Base-by-base conservation (phyloP, 2,797 vertebrate genomes). In the Spinus pinus region DNA sequence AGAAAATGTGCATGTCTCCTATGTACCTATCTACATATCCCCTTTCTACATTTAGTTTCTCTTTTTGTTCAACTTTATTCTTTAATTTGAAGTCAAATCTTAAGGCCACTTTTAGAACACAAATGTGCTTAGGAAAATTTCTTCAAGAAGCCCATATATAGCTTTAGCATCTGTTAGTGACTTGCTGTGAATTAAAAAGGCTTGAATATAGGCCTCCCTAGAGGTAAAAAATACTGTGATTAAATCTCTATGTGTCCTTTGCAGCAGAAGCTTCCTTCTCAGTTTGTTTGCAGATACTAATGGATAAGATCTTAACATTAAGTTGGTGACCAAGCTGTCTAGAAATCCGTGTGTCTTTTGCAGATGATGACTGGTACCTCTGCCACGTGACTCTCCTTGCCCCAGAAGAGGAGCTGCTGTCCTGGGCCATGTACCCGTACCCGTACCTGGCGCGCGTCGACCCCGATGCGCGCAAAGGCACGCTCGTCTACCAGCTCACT, bases 331-430 rank as follows among this genome's bases (percentile, higher is more conserved):
- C 25, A 51, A 78, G 35, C 50, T 66, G 23, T 21, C 33, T 46
- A 17, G 75, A 73, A 46, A 39, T 18, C 20, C 1, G 0, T 15
- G 46, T 74, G 21, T 70, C 31, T 77, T 71, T 97, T 96, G 44
- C 97, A 99, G 99, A 98, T 75, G 98, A 98, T 0, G 98, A 98
- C 78, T 99, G 98, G 98, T 98, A 99, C 97, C 96, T 98, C 85
- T 98, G 98, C 96, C 98, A 98, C 0, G 93, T 99, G 96, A 98
- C 97, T 3, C 97, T 99, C 56, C 97, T 97, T 70, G 97, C 97
- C 79, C 98, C 98, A 66, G 98, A 98, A 47, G 98, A 98, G 93
- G 98, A 98, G 1, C 93, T 98, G 57, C 97, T 99, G 67, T 98
- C 98, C 96, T 99, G 99, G 99, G 94, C 67, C 42, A 99, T 99